Evolutionary conservation across 2,888 invertebrate species (phyloP), one percentile per base, ranked within the genome.

Genomic region (Schrankia costaestrigalis): DNA sequence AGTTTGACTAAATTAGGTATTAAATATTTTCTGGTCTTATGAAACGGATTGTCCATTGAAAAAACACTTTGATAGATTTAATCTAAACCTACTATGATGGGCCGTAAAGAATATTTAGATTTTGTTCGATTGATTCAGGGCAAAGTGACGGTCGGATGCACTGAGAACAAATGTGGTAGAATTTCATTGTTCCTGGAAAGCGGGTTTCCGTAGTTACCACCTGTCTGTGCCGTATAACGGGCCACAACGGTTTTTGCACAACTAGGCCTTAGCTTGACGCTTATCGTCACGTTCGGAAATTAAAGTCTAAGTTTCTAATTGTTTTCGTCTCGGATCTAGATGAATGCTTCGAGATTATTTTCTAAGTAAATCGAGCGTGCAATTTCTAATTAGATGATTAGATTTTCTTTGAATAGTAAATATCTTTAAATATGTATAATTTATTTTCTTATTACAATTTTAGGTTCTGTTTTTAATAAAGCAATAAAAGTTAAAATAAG

Each of bases 211-310:
- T 39, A 56, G 63, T 63, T 47, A 47, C 50, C 58, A 56, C 55
- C 63, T 64, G 69, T 56, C 63, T 64, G 64, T 58, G 56, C 48
- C 63, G 61, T 50, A 60, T 80, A 80, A 78, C 79, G 79, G 78
- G 55, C 62, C 58, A 56, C 70, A 76, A 79, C 75, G 77, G 78
- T 71, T 77, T 78, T 76, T 72, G 78, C 74, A 79, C 77, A 79
- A 73, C 63, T 73, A 68, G 74, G 76, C 65, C 71, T 75, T 61
- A 57, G 54, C 54, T 61, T 63, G 66, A 63, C 65, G 53, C 56
- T 59, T 54, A 65, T 66, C 55, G 63, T 67, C 70, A 69, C 64
- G 71, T 69, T 58, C 56, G 47, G 52, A 60, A 58, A 64, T 62
- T 58, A 54, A n/a, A n/a, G 59, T 43, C 61, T 54, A 53, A 57